Conservation (phyloP, 2,888 invertebrate genomes). For the Petrolisthes cinctipes region DNA sequence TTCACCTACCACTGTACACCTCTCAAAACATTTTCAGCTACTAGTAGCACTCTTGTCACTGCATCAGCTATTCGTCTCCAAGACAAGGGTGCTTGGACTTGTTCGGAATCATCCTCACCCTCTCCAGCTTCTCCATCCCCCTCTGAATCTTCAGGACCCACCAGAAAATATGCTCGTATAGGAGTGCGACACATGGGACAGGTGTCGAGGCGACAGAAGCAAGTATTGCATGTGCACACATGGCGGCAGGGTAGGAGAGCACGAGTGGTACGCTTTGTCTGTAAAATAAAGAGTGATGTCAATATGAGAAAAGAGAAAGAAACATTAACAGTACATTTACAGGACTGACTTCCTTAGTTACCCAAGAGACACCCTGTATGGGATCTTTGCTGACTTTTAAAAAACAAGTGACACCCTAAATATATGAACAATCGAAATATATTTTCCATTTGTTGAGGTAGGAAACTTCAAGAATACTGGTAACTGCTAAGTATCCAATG, state of each 20-base stretch:
- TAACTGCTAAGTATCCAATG: no score
- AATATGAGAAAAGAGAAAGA: background rate
- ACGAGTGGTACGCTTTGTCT: slow-evolving; percentile 71
- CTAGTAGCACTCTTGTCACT: background rate
- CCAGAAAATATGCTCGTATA: slow-evolving; percentile 68
- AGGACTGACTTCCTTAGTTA: no score
- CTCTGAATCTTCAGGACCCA: slow-evolving; percentile 29
- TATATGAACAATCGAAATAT: no score
- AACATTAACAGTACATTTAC: no score
- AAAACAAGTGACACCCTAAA: no score
- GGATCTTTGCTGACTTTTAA: no score
- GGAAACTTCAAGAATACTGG: no score
- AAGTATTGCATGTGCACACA: slow-evolving; percentile 86
- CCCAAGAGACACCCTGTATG: no score
- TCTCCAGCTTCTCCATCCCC: background rate
- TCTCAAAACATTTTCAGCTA: background rate
- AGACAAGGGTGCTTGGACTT: no score
- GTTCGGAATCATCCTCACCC: background rate
- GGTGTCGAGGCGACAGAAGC: slow-evolving; percentile 83
- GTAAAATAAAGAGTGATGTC: background rate
- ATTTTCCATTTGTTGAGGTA: no score
- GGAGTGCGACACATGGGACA: slow-evolving; percentile 89
- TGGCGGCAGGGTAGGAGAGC: slow-evolving; percentile 87
- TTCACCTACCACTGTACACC: background rate
- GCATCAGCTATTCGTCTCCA: background rate